Percentiles rank a stretch among this genome's conserved stretches.
Conservation (phyloP, 2,113 vertebrate species). For the Numida meleagris region DNA sequence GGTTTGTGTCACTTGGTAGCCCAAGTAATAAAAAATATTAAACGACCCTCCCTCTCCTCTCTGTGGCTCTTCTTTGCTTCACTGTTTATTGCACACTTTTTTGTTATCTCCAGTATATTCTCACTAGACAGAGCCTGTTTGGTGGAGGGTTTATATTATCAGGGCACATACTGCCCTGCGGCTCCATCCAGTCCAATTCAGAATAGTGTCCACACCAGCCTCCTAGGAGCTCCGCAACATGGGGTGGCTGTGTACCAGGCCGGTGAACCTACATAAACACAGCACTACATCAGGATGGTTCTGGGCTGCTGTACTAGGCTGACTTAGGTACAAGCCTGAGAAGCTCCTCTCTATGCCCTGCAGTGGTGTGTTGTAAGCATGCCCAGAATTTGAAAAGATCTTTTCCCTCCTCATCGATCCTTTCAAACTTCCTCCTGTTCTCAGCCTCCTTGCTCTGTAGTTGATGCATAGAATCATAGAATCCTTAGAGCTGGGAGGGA, state of each 20-base stretch:
- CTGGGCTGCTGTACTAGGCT: not conserved
- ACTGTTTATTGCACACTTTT: not conserved
- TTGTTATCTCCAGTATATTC: not conserved
- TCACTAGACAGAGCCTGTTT: not conserved
- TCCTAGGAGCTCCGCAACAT: not conserved
- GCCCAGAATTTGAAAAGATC: not conserved
- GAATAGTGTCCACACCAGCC: not conserved
- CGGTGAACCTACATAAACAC: not conserved
- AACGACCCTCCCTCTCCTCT: not conserved
- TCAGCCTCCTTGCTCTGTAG: not conserved
- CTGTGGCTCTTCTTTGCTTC: not conserved
- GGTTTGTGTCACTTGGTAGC: not conserved
- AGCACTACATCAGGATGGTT: not conserved
- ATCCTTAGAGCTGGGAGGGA: too few relatives aligned
- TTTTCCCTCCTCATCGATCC: not conserved
- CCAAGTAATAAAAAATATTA: not conserved
- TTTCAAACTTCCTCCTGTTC: not conserved
- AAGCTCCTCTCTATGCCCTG: not conserved
- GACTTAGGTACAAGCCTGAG: not conserved
- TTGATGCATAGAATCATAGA: not conserved
- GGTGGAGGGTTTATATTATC: not conserved
- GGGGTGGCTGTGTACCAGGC: not conserved
- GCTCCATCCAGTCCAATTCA: not conserved
- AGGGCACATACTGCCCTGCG: fast-evolving
- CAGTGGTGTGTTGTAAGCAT: not conserved